Evolutionary conservation across 2,888 invertebrate species (phyloP).

Genomic region (Seladonia tumulorum): DNA sequence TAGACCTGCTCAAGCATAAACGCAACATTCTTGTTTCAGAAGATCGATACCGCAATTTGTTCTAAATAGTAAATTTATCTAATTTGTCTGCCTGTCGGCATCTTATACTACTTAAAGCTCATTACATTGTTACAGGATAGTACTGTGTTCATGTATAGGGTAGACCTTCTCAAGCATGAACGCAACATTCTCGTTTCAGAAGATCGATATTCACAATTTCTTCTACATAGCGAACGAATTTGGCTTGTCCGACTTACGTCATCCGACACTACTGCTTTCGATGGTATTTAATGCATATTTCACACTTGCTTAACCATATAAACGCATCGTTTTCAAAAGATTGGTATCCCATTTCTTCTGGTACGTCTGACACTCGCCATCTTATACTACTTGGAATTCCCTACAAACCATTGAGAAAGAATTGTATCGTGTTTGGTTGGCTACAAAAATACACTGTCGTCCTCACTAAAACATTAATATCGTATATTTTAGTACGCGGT

Average conservation of each 20-base stretch:
- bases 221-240: no score
- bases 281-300: no score
- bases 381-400: not conserved
- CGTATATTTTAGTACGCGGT: not conserved
- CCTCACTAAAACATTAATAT: not conserved
- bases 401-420: not conserved
- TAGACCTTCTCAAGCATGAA: not conserved
- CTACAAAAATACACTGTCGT: not conserved
- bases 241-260: no score
- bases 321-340: no score
- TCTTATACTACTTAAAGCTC: conserved; percentile 11
- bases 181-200: not conserved
- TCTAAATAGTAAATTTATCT: not conserved
- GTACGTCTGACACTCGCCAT: not conserved
- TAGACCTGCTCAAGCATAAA: not conserved
- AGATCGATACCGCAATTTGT: not conserved
- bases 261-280: no score
- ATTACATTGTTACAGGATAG: not conserved
- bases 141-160: not conserved
- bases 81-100: not conserved
- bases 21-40: not conserved
- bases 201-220: not conserved
- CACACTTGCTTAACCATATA: no score
- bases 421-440: not conserved
- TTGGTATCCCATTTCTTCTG: not conserved